These are phyloP conservation scores for Aphidius gifuensis DNA, from an alignment of 1,140 invertebrate species.

Conservation along the genomic window DNA sequence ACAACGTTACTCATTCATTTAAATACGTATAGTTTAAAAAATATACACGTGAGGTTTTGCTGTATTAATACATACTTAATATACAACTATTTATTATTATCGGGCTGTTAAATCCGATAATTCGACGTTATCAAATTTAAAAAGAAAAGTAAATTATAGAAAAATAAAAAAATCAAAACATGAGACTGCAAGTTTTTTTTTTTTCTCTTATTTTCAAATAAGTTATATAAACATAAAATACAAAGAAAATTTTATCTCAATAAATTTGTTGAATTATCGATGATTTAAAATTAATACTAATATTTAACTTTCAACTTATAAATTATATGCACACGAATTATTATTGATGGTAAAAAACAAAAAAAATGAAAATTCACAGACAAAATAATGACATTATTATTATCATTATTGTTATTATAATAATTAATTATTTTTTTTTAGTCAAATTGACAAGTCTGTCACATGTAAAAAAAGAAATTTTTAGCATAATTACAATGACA, in stretches of 20 bases:
- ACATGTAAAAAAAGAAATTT: neutral
- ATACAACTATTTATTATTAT: slow-evolving; percentile 5
- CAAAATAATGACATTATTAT: too few relatives aligned
- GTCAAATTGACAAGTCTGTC: neutral
- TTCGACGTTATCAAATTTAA: neutral
- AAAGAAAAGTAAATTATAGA: too few relatives aligned
- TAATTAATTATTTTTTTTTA: too few relatives aligned
- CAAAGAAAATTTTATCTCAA: too few relatives aligned
- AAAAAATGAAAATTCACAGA: too few relatives aligned
- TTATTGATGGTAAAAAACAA: too few relatives aligned
- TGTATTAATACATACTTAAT: slow-evolving; percentile 9
- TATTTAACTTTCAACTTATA: too few relatives aligned
- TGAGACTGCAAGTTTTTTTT: slow-evolving; percentile 11
- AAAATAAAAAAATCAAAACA: neutral
- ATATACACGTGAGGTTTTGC: slow-evolving; percentile 3
- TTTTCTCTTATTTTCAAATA: neutral
- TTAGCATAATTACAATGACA: slow-evolving; percentile 7
- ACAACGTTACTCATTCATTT: slow-evolving; percentile 4
- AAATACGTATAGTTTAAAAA: neutral
- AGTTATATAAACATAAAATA: too few relatives aligned
- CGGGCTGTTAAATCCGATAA: neutral
- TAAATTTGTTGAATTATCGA: too few relatives aligned
- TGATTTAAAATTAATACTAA: too few relatives aligned
- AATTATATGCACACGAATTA: too few relatives aligned
- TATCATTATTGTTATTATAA: too few relatives aligned